phyloP scores from a whole-genome alignment of 2,797 vertebrate species.

The Odontamblyopus lacepedii region DNA sequence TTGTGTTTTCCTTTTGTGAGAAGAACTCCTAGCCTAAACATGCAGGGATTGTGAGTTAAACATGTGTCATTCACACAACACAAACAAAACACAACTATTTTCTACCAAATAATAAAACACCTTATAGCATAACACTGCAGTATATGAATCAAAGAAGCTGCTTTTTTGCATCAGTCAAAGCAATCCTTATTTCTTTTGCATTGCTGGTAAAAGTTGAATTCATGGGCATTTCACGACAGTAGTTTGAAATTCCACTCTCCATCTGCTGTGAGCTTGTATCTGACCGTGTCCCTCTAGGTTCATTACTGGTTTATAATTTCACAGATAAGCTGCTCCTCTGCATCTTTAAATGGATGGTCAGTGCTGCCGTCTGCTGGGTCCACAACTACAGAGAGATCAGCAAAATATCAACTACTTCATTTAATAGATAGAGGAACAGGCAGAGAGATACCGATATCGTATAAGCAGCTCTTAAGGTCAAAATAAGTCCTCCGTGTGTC shows the following conservation, averaged over 20 bases:
- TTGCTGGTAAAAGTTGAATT: slow-evolving; percentile 32
- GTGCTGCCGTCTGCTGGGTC: slow-evolving; percentile 1
- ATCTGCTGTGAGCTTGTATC: slow-evolving; percentile 64
- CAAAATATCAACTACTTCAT: background rate
- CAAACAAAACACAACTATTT: too few species aligned
- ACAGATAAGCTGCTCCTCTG: slow-evolving; percentile 39
- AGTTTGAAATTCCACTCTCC: slow-evolving; percentile 58
- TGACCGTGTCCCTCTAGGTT: slow-evolving; percentile 65
- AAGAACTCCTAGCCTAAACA: too few species aligned
- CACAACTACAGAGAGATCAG: background rate
- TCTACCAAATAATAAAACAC: background rate
- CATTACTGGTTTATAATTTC: slow-evolving; percentile 58
- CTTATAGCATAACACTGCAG: background rate
- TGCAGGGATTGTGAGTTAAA: too few species aligned
- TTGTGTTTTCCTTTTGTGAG: too few species aligned
- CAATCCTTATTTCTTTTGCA: slow-evolving; percentile 27
- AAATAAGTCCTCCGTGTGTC: too few species aligned
- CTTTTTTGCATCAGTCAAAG: slow-evolving; percentile 1
- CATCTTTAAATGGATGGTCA: slow-evolving; percentile 23
- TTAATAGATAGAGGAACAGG: background rate
- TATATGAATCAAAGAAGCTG: too few species aligned
- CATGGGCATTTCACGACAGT: slow-evolving; percentile 31
- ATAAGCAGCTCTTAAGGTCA: too few species aligned
- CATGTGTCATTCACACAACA: too few species aligned
- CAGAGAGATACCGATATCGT: background rate